Evolutionary conservation across 2,113 vertebrate genomes (phyloP).

Genomic region (Polypterus senegalus): DNA sequence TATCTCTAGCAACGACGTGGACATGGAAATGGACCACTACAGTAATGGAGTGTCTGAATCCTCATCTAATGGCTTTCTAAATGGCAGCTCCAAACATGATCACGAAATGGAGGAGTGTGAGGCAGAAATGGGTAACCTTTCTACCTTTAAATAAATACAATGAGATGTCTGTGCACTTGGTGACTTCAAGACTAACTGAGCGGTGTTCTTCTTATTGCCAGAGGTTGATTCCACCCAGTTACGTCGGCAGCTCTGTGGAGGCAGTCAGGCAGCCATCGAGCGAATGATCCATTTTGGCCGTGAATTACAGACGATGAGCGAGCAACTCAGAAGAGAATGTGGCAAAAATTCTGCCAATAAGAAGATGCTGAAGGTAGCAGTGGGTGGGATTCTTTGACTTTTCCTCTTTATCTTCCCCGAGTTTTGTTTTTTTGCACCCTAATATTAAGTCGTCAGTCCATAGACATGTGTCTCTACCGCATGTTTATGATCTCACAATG

Average conservation of each 20-base stretch:
- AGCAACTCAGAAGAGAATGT: slow-evolving; percentile 87
- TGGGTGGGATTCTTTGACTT: not conserved
- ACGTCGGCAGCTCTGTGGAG: slow-evolving; percentile 86
- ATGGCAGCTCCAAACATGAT: slow-evolving; percentile 86
- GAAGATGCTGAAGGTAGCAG: slow-evolving; percentile 87
- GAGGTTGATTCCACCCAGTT: slow-evolving; percentile 86
- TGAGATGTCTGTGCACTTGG: slow-evolving; percentile 33
- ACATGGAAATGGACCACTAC: slow-evolving; percentile 97
- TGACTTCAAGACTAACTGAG: not conserved
- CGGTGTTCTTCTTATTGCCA: slow-evolving; percentile 31
- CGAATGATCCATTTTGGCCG: slow-evolving; percentile 97
- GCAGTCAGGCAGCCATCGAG: slow-evolving; percentile 92
- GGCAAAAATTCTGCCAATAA: slow-evolving; percentile 94
- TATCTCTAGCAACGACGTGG: slow-evolving; percentile 68
- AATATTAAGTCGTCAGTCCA: too few species aligned
- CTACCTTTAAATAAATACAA: slow-evolving; percentile 30
- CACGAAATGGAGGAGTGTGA: slow-evolving; percentile 87
- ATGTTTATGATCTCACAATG: too few species aligned
- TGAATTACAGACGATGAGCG: slow-evolving; percentile 93
- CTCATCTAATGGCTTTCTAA: slow-evolving; percentile 94
- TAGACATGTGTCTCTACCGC: too few species aligned
- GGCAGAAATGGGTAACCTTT: slow-evolving; percentile 79
- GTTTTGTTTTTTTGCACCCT: too few species aligned
- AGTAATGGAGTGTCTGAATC: slow-evolving; percentile 89
- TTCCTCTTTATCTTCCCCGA: not conserved